These are phyloP conservation scores for Bicyclus anynana DNA, from an alignment of 1,140 invertebrate genomes.

Conservation along the genomic window DNA sequence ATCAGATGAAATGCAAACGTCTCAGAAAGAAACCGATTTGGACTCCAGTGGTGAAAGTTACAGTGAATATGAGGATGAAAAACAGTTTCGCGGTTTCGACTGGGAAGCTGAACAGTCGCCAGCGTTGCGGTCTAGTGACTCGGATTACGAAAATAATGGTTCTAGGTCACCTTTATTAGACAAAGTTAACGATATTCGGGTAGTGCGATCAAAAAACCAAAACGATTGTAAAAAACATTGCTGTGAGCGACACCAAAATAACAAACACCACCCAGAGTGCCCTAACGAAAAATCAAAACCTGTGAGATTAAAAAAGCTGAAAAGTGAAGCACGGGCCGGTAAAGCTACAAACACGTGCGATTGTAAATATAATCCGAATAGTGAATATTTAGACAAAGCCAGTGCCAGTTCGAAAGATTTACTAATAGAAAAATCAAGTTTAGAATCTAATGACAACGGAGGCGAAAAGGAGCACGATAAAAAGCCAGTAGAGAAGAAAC, in stretches of 20 bases:
- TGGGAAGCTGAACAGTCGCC: slow-evolving; percentile 73
- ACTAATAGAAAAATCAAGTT: slow-evolving; percentile 77
- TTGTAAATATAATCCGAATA: slow-evolving; percentile 53
- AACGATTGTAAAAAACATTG: slow-evolving; percentile 64
- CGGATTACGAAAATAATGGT: slow-evolving; percentile 80
- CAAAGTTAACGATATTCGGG: slow-evolving; percentile 53
- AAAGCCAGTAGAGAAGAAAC: slow-evolving; percentile 61
- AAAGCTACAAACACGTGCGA: slow-evolving; percentile 42
- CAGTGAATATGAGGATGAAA: slow-evolving; percentile 78
- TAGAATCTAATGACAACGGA: slow-evolving; percentile 72
- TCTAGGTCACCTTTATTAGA: slow-evolving; percentile 79
- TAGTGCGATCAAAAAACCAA: slow-evolving; percentile 63
- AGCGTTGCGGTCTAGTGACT: slow-evolving; percentile 72
- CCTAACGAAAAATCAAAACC: slow-evolving; percentile 63
- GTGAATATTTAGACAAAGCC: slow-evolving; percentile 76
- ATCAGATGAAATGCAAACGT: slow-evolving; percentile 86
- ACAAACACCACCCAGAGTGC: slow-evolving; percentile 52
- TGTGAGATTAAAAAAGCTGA: slow-evolving; percentile 69
- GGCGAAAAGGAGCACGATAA: slow-evolving; percentile 54
- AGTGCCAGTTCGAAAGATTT: slow-evolving; percentile 82
- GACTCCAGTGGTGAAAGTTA: slow-evolving; percentile 77
- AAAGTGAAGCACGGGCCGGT: slow-evolving; percentile 49
- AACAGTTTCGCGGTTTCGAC: slow-evolving; percentile 73
- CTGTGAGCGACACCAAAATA: slow-evolving; percentile 51
- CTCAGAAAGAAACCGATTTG: slow-evolving; percentile 81